Conservation (phyloP, 1,140 invertebrate species). For the Lordiphosa collinella region DNA sequence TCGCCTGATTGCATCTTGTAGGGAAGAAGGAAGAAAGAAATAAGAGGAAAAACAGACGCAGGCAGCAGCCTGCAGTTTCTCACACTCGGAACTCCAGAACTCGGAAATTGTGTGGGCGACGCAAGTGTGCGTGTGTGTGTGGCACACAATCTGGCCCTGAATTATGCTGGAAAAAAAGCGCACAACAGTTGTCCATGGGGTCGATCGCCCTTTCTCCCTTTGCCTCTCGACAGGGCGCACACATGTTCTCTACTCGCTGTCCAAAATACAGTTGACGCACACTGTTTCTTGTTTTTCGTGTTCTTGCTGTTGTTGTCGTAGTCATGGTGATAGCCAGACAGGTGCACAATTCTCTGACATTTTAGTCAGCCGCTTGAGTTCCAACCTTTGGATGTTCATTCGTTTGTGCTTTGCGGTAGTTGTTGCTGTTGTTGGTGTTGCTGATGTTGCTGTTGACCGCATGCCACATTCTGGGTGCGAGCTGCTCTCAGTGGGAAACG, state of each 20-base stretch:
- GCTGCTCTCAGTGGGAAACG: constrained; percentile 58
- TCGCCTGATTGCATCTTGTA: constrained; percentile 68
- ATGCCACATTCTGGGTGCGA: constrained; percentile 56
- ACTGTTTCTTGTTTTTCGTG: constrained; percentile 34
- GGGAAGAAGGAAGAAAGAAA: constrained; percentile 24
- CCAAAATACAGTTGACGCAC: constrained; percentile 43
- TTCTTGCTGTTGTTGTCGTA: constrained; percentile 45
- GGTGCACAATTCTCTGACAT: constrained; percentile 74
- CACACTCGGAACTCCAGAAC: constrained; percentile 42
- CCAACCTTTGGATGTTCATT: constrained; percentile 42
- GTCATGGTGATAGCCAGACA: constrained; percentile 75
- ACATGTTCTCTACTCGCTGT: constrained; percentile 40
- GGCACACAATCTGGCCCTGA: constrained; percentile 53
- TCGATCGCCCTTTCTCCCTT: constrained; percentile 9
- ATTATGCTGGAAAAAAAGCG: constrained; percentile 41
- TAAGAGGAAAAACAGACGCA: constrained; percentile 7
- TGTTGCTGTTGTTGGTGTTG: constrained; percentile 23
- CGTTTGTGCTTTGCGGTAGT: constrained; percentile 66
- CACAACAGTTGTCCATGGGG: constrained; percentile 60
- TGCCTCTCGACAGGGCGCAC: constrained; percentile 38
- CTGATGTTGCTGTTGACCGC: constrained; percentile 45
- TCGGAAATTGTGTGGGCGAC: constrained; percentile 60
- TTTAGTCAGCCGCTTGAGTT: constrained; percentile 62
- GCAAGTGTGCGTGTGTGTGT: constrained; percentile 16
- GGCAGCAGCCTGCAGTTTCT: constrained; percentile 52